Conservation (phyloP, 2,888 invertebrate genomes). For the Antheraea yamamai region DNA sequence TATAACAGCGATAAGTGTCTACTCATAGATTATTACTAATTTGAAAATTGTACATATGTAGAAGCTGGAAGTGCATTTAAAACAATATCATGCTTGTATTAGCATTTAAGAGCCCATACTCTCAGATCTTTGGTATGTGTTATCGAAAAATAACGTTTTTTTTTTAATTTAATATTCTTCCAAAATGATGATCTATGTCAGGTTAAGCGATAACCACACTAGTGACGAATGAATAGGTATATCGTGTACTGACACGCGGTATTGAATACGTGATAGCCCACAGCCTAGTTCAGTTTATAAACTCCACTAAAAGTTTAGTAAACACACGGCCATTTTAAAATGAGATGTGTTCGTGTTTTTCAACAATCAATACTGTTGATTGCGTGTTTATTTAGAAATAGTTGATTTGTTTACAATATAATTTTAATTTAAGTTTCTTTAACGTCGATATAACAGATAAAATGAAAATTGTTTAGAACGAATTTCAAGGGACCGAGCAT, state of each 20-base stretch:
- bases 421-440: slow-evolving; percentile 20
- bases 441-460: background rate
- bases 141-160: too few relatives aligned
- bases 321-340: slow-evolving; percentile 47
- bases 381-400: slow-evolving; percentile 21
- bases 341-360: slow-evolving; percentile 62
- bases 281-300: slow-evolving; percentile 52
- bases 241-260: background rate
- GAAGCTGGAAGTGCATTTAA: too few relatives aligned
- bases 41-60: too few relatives aligned
- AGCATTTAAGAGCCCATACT: too few relatives aligned
- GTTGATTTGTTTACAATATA: slow-evolving; percentile 17
- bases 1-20: too few relatives aligned
- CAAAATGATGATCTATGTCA: background rate
- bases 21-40: too few relatives aligned
- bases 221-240: background rate
- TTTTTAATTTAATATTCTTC: too few relatives aligned
- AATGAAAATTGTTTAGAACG: too few relatives aligned
- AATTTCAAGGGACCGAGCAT: too few relatives aligned
- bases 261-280: slow-evolving; percentile 14
- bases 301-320: slow-evolving; percentile 53
- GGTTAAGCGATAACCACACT: background rate
- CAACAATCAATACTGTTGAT: slow-evolving; percentile 37
- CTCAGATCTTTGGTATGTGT: too few relatives aligned
- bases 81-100: too few relatives aligned